A percentile compares a stretch with the other conserved stretches of the same genome.
These are phyloP conservation scores for Fringilla coelebs DNA, from an alignment of 2,797 vertebrate genomes.

Conservation along the genomic window DNA sequence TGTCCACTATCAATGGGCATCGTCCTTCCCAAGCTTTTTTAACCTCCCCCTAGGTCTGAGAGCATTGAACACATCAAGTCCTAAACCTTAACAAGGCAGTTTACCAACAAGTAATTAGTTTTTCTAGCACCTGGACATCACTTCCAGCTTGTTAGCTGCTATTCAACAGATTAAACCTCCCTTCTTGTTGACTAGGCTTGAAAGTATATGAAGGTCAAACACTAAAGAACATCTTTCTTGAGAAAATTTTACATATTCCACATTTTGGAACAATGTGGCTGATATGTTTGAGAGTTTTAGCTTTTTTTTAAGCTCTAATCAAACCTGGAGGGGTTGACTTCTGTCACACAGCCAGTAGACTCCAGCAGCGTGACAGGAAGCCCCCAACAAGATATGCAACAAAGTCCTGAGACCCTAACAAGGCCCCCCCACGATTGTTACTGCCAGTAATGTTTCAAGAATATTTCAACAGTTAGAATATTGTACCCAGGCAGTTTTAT, in stretches of 20 bases:
- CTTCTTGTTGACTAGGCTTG: neutral
- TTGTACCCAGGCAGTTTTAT: neutral
- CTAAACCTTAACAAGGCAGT: neutral
- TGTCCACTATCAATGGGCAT: neutral
- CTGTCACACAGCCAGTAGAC: neutral
- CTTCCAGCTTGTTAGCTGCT: neutral
- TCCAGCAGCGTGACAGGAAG: neutral
- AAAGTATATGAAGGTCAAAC: neutral
- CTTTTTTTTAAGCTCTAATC: neutral
- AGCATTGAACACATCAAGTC: neutral
- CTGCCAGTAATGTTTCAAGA: neutral
- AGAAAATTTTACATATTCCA: neutral
- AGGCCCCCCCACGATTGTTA: neutral
- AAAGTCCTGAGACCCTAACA: neutral
- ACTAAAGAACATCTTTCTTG: neutral
- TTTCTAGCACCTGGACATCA: neutral
- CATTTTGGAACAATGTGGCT: neutral
- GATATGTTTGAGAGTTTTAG: neutral
- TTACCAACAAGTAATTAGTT: neutral
- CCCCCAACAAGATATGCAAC: neutral
- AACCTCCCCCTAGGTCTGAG: neutral
- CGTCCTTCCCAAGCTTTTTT: neutral
- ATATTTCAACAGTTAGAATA: neutral
- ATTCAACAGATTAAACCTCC: neutral
- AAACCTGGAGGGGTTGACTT: neutral